Percentiles rank a stretch among this genome's conserved stretches.
Conservation (phyloP, 2,888 invertebrate species). For the Ophraella communa region DNA sequence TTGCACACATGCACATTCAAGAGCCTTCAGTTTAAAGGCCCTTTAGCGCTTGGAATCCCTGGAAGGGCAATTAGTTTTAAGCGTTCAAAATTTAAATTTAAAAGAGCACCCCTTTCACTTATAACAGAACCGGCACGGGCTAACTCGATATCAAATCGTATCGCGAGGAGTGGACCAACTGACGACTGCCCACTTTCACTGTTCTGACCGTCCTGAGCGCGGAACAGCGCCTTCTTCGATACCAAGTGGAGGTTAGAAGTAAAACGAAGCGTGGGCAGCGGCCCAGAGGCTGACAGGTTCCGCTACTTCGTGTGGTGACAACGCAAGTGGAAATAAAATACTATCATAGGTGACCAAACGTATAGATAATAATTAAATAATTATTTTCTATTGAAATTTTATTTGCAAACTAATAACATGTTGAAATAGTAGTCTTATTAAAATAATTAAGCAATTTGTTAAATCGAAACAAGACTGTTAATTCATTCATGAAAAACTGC, state of each 20-base stretch:
- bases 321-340: conserved; percentile 20
- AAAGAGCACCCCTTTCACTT: conserved; percentile 22
- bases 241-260: conserved; percentile 19
- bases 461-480: no score
- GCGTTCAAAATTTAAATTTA: background rate
- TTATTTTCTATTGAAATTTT: background rate
- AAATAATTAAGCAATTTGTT: no score
- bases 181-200: conserved; percentile 23
- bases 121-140: conserved; percentile 17
- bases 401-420: no score
- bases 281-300: conserved; percentile 23
- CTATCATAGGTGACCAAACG: conserved; percentile 1
- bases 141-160: conserved; percentile 3
- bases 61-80: background rate
- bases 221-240: conserved; percentile 14
- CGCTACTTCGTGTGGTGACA: conserved; percentile 18
- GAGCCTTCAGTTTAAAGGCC: background rate
- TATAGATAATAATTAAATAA: background rate
- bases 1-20: conserved; percentile 16
- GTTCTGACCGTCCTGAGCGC: conserved; percentile 15
- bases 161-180: conserved; percentile 3
- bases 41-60: background rate
- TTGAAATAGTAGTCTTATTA: no score
- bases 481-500: no score
- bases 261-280: conserved; percentile 24